Base-by-base conservation (phyloP, 2,797 vertebrate species). In the Fratercula arctica region DNA sequence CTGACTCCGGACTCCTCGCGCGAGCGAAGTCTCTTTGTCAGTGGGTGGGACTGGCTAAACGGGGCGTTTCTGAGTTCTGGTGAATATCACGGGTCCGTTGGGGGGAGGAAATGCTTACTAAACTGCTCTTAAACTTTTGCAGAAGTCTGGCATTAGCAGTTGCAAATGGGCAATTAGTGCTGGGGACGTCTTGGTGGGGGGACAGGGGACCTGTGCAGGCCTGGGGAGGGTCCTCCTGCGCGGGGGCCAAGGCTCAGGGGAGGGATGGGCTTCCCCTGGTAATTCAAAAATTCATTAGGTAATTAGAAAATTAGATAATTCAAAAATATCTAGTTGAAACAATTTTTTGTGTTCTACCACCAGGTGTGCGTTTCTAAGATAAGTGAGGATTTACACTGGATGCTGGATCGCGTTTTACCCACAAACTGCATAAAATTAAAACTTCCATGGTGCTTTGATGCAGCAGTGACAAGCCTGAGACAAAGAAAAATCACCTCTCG, bases 61-160 rank as follows among this genome's bases (percentile, higher is more conserved):
- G 0, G 12, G 80, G 29, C 16, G 3, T 8, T 28, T 45, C 56
- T 31, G 43, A 5, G 8, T 29, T 12, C 64, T 70, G 31, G 3
- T 4, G 23, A 13, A 2, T 9, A 16, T 2, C 46, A 1, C 0
- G 0, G 3, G 3, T 5, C 9, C 0, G 31, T 2, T 16, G 20
- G 28, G 28, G 20, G 17, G 28, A 81, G 69, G 18, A 25, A 63
- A 21, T 0, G 1, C 16, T 45, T 31, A 5, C 2, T 11, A 11
- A 45, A 9, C 37, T 23, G 13, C 17, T 20, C 59, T 10, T 8
- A 15, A n/a, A 3, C 16, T 23, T 29, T 5, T 19, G n/a, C 26
- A 21, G 8, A 19, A 26, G 12, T 13, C 23, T 25, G 54, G 16
- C 12, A 3, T 4, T 35, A 3, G 16, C 9, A 9, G 1, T 8